Percentiles rank a stretch among this genome's conserved stretches.
Evolutionary conservation across 2,113 vertebrate species (phyloP).

Genomic region (Macaca nemestrina): DNA sequence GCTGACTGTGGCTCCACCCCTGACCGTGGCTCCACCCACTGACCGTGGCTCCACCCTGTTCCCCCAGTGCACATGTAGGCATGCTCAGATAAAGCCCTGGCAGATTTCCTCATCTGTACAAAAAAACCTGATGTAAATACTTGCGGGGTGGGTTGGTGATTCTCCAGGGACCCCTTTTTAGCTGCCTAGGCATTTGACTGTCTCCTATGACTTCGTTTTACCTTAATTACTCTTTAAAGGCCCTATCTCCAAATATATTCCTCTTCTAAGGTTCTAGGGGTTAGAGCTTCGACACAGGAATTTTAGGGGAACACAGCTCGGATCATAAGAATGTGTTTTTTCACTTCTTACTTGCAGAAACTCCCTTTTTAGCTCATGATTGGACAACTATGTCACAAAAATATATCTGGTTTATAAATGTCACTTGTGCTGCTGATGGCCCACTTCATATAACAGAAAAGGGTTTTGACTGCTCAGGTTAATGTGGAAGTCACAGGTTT

Average conservation of each 20-base stretch:
- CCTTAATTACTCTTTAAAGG: neutral
- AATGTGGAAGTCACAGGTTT: neutral
- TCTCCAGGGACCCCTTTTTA: no score
- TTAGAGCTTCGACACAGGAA: neutral
- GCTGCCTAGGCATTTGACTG: no score
- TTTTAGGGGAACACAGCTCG: neutral
- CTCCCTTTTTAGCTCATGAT: neutral
- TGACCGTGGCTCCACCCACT: no score
- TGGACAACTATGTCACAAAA: neutral
- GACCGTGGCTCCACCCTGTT: no score
- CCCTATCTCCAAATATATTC: neutral
- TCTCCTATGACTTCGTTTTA: neutral
- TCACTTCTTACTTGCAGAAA: neutral
- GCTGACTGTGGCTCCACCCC: no score
- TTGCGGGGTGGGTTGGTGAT: no score
- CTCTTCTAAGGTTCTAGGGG: neutral
- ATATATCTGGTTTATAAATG: neutral
- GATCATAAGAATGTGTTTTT: neutral
- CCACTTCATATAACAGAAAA: neutral
- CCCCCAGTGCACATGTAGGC: no score
- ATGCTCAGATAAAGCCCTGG: no score
- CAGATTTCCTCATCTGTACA: no score
- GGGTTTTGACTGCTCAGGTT: neutral
- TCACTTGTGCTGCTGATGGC: neutral
- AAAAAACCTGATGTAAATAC: no score